Evolutionary conservation across 2,888 invertebrate species (phyloP).

Genomic region (Mongoloraphidia duomilia): DNA sequence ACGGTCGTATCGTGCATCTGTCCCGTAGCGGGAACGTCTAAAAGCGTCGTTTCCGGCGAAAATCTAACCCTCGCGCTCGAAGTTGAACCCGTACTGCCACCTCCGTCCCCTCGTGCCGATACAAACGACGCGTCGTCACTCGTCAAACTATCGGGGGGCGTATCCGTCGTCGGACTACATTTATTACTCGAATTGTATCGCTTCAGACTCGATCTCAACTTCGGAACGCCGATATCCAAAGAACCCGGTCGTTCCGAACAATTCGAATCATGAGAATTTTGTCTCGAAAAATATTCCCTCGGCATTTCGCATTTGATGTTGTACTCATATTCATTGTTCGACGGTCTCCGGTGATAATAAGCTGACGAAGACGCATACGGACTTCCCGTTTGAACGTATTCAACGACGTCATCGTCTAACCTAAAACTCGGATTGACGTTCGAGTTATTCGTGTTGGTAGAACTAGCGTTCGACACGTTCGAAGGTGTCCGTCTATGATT

Average conservation of each 20-base stretch:
- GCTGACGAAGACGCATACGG: constrained; percentile 29
- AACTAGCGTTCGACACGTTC: constrained; percentile 51
- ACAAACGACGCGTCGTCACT: constrained; percentile 82
- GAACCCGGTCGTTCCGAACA: constrained; percentile 44
- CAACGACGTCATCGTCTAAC: constrained; percentile 41
- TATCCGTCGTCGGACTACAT: constrained; percentile 66
- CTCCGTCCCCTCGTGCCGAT: constrained; percentile 57
- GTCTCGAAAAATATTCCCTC: constrained; percentile 23
- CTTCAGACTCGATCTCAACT: constrained; percentile 65
- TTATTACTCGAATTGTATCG: constrained; percentile 53
- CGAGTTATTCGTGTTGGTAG: constrained; percentile 37
- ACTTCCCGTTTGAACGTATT: background rate
- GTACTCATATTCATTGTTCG: constrained; percentile 24
- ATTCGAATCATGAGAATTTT: constrained; percentile 34
- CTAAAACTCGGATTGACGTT: constrained; percentile 47
- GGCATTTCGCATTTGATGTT: constrained; percentile 15
- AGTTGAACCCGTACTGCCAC: constrained; percentile 27
- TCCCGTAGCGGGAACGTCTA: constrained; percentile 41
- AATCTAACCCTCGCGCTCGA: constrained; percentile 62
- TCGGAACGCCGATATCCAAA: constrained; percentile 45
- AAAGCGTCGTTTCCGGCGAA: constrained; percentile 58
- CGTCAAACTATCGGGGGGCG: constrained; percentile 71
- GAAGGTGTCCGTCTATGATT: constrained; percentile 65
- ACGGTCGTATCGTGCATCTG: constrained; percentile 38
- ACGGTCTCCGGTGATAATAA: constrained; percentile 31